Conservation (phyloP, 2,888 invertebrate species). For the Apeira syringaria region DNA sequence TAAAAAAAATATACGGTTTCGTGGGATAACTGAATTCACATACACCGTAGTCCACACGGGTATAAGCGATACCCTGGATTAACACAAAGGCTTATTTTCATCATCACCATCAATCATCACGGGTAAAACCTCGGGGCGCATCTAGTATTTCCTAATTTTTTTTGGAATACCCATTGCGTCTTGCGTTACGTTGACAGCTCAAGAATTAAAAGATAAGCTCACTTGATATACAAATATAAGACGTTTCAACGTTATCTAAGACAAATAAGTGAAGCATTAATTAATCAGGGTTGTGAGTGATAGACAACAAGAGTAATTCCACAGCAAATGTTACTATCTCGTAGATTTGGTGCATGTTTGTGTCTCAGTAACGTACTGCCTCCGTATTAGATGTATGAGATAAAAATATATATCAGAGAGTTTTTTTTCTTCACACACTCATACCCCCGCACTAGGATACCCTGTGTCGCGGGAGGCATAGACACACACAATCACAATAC, state of each 20-base stretch:
- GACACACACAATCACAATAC: too few species aligned
- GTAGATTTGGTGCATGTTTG: constrained; percentile 56
- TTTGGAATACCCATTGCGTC: constrained; percentile 50
- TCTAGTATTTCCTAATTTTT: too few species aligned
- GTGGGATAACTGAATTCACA: too few species aligned
- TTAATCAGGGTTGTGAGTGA: constrained; percentile 71
- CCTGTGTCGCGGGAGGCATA: too few species aligned
- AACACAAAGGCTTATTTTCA: too few species aligned
- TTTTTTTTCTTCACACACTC: too few species aligned
- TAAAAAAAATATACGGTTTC: too few species aligned
- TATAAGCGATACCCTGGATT: too few species aligned
- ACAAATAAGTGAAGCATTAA: constrained; percentile 75
- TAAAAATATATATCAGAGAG: constrained; percentile 22
- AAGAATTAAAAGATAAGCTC: constrained; percentile 82
- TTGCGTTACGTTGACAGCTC: constrained; percentile 63
- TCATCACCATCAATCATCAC: too few species aligned
- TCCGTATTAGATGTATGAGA: constrained; percentile 47
- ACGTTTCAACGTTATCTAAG: constrained; percentile 69
- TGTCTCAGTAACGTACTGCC: constrained; percentile 59
- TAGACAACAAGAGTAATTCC: constrained; percentile 75
- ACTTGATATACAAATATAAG: constrained; percentile 72
- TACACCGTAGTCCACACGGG: too few species aligned
- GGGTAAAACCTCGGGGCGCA: too few species aligned
- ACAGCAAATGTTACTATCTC: constrained; percentile 72
- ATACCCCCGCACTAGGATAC: too few species aligned